Evolutionary conservation across 2,888 invertebrate species (phyloP).

Genomic region (Agonopterix subpropinquella): DNA sequence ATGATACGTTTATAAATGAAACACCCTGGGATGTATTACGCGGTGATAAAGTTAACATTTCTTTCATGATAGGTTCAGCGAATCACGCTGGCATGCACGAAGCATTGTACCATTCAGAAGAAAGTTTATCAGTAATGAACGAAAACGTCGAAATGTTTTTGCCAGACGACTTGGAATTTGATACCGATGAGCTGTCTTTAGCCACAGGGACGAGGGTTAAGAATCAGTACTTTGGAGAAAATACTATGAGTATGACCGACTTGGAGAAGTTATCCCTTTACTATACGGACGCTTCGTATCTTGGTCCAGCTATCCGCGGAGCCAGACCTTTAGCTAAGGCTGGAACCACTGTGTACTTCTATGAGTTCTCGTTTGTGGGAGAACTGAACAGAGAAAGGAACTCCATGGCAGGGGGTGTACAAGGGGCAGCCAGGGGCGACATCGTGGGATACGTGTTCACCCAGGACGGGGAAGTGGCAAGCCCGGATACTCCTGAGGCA

Average conservation of each 20-base stretch:
- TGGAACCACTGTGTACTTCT: slow-evolving; percentile 68
- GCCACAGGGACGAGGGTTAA: slow-evolving; percentile 28
- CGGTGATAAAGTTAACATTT: slow-evolving; percentile 14
- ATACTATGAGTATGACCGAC: slow-evolving; percentile 23
- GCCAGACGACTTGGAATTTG: slow-evolving; percentile 45
- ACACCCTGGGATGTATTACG: slow-evolving; percentile 42
- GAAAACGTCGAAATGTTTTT: slow-evolving; percentile 27
- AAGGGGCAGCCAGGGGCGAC: slow-evolving; percentile 72
- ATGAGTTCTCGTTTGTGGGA: slow-evolving; percentile 73
- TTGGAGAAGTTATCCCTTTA: slow-evolving; percentile 31
- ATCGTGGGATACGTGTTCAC: slow-evolving; percentile 70
- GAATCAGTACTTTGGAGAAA: slow-evolving; percentile 38
- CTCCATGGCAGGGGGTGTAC: slow-evolving; percentile 36
- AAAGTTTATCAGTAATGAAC: slow-evolving; percentile 31
- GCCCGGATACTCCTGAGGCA: slow-evolving; percentile 21
- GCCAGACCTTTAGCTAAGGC: slow-evolving; percentile 36
- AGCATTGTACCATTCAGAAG: slow-evolving; percentile 28
- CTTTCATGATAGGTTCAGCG: slow-evolving; percentile 48
- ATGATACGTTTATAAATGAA: slow-evolving; percentile 30
- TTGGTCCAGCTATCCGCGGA: slow-evolving; percentile 40
- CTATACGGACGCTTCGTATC: slow-evolving; percentile 45
- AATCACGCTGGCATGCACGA: slow-evolving; percentile 44
- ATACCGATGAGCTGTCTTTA: slow-evolving; percentile 17
- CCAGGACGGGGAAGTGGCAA: slow-evolving; percentile 20
- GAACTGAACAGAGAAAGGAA: slow-evolving; percentile 57